phyloP scores from a whole-genome alignment of 2,888 invertebrate genomes.

The Agonopterix heracliana region DNA sequence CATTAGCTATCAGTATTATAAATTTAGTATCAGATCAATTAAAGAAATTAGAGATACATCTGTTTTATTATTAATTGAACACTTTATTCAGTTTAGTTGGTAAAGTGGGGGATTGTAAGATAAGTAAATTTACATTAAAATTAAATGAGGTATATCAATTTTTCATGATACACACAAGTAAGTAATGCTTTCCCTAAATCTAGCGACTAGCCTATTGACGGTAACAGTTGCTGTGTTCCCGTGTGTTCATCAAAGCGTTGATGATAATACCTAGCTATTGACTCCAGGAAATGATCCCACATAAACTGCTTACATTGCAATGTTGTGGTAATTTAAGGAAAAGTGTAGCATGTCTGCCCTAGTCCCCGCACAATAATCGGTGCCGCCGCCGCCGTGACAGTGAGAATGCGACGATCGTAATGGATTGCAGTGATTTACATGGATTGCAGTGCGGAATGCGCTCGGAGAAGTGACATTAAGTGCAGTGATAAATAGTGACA shows the following conservation, averaged over 20 bases:
- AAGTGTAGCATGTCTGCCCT: conserved; percentile 25
- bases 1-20: too few relatives aligned
- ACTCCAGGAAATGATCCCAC: conserved; percentile 1
- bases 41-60: too few relatives aligned
- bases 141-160: background rate
- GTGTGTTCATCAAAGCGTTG: conserved; percentile 5
- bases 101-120: too few relatives aligned
- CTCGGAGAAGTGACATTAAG: conserved; percentile 49
- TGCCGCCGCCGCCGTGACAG: conserved; percentile 63
- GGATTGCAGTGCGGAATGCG: conserved; percentile 71
- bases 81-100: too few relatives aligned
- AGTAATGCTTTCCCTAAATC: background rate
- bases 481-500: conserved; percentile 62
- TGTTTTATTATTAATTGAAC: too few relatives aligned
- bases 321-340: conserved; percentile 12
- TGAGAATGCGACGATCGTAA: conserved; percentile 36
- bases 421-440: conserved; percentile 70
- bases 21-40: too few relatives aligned
- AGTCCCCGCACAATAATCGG: conserved; percentile 43
- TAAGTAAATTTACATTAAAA: too few relatives aligned
- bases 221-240: conserved; percentile 8
- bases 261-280: background rate
- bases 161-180: background rate
- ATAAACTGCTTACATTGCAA: conserved; percentile 6
- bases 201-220: conserved; percentile 15